phyloP scores from a whole-genome alignment of 2,113 vertebrate species.

The Pelecanoides urinatrix region DNA sequence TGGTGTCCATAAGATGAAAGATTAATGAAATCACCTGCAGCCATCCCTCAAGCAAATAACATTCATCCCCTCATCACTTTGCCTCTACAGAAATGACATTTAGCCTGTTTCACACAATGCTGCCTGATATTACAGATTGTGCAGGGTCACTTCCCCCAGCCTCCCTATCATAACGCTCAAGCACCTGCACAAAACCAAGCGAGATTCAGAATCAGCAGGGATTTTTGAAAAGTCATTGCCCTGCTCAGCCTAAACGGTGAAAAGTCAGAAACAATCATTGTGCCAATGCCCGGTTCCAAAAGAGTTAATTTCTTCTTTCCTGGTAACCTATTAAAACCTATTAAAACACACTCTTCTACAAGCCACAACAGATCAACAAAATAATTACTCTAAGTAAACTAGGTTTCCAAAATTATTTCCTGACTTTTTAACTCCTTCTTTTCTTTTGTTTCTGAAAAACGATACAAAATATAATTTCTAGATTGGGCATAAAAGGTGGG shows the following conservation, averaged over 20 bases:
- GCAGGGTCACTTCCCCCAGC: constrained; percentile 24
- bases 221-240: constrained; percentile 36
- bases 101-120: constrained; percentile 14
- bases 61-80: constrained; percentile 22
- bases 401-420: constrained; percentile 31
- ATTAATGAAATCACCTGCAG: constrained; percentile 47
- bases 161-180: not conserved
- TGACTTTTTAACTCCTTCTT: not conserved
- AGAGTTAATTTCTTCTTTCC: constrained; percentile 13
- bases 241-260: not conserved
- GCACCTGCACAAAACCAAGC: not conserved
- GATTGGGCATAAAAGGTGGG: not conserved
- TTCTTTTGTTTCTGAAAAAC: not conserved
- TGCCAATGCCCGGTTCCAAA: not conserved
- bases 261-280: not conserved
- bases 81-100: constrained; percentile 33
- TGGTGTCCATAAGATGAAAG: constrained; percentile 46
- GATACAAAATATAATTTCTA: not conserved
- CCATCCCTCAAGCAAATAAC: constrained; percentile 6
- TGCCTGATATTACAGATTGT: constrained; percentile 29
- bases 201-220: constrained; percentile 3
- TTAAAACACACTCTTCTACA: constrained; percentile 12
- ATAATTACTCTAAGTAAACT: constrained; percentile 13
- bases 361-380: not conserved
- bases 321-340: not conserved